Base-by-base conservation (phyloP, 37 sponge, comb jelly and placozoan species). In the Ephydatia muelleri region DNA sequence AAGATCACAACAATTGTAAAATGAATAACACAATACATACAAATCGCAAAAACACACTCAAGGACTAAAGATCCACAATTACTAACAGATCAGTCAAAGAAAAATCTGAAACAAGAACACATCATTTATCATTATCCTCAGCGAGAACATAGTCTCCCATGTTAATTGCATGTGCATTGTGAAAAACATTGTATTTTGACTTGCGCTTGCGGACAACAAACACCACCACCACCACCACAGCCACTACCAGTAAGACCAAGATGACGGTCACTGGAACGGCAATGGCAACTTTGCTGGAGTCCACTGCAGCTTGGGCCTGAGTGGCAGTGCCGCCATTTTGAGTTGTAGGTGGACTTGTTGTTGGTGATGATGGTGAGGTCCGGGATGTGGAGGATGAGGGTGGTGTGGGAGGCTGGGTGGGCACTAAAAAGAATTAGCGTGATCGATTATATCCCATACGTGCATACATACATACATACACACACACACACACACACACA, bases 401-500 rank as follows among this genome's bases (percentile, higher is more conserved):
- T 35, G 72, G 14, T 16, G 72, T 0, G 1, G 72, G 12, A n/a
- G 72, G 14, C 13, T 4, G 33, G 33, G 72, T 34, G 33, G 72
- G 33, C 13, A 0, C 72, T 35, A 13, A 14, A 57, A 57, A 25
- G 72, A 31, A 71, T 31, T 31, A 57, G 29, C 6, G 2, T 32
- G 57, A 78, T 29, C 27, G 28, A 78, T 30, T 0, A 31, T 27
- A 40, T 23, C 49, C 37, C 78, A 77, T 27, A 78, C 67, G 49
- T 65, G 22, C n/a, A 78, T 65, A 57, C 67, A 47, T 29, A 57
- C 79, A 78, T 65, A 78, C 13, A 40, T 49, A 77, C 57, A 78
- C 79, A 78, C 79, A 78, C 79, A 49, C 79, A 78, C 81, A 80
- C 69, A 67, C 68, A 80, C 81, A 67, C 81, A 80, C 81, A 80